phyloP scores from a whole-genome alignment of 2,797 vertebrate genomes.

The Danio choprae region DNA sequence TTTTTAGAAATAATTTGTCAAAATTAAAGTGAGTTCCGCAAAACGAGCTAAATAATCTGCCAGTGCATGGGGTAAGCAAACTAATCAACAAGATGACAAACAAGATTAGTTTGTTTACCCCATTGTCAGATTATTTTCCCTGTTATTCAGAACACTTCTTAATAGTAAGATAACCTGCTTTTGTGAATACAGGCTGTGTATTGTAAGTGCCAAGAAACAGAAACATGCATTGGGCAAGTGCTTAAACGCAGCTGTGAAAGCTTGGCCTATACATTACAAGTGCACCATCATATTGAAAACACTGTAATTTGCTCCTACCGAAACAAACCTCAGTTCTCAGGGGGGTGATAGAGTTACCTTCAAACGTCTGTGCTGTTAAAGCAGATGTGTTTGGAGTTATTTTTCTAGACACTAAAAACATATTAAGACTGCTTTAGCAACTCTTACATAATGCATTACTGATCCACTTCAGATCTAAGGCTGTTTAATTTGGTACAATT shows the following conservation, averaged over 20 bases:
- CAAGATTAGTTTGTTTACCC: too few species aligned
- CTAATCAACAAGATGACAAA: too few species aligned
- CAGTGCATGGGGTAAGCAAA: too few species aligned
- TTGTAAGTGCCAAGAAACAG: slow-evolving; percentile 32
- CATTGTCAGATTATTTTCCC: too few species aligned
- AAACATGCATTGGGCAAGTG: slow-evolving; percentile 36
- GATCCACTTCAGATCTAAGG: background rate
- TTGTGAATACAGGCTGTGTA: background rate
- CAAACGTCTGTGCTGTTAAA: slow-evolving; percentile 11
- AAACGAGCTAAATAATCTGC: too few species aligned
- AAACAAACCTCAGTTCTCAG: slow-evolving; percentile 8
- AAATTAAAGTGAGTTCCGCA: too few species aligned
- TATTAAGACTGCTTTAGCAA: background rate
- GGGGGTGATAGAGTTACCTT: slow-evolving; percentile 14
- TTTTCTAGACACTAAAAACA: background rate
- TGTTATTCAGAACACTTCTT: too few species aligned
- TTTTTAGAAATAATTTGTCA: too few species aligned
- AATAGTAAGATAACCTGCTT: too few species aligned
- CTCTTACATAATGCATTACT: slow-evolving; percentile 1
- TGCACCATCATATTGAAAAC: slow-evolving; percentile 3
- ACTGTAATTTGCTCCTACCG: background rate
- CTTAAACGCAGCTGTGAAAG: background rate
- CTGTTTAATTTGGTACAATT: background rate
- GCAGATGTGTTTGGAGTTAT: slow-evolving; percentile 16
- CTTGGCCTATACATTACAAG: background rate